These are phyloP conservation scores for Thecocarcelia acutangulata DNA, from an alignment of 2,888 invertebrate species.

Conservation along the genomic window DNA sequence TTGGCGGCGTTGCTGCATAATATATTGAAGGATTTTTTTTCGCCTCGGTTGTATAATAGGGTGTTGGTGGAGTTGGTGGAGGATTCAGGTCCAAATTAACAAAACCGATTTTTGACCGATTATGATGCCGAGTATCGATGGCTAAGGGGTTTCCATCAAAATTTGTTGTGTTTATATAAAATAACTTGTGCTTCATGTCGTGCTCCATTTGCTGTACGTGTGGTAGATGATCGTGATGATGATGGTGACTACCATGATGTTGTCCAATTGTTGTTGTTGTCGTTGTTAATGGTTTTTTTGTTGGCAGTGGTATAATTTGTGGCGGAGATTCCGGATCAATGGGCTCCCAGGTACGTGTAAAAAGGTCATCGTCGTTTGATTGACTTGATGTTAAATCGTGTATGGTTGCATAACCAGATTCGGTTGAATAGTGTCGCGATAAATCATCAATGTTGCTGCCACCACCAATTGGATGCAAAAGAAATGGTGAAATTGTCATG, in stretches of 20 bases:
- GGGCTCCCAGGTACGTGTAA: slow-evolving; percentile 75
- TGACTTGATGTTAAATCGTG: slow-evolving; percentile 77
- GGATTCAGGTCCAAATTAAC: slow-evolving; percentile 70
- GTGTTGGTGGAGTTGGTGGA: slow-evolving; percentile 72
- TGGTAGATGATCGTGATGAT: slow-evolving; percentile 63
- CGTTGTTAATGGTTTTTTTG: slow-evolving; percentile 68
- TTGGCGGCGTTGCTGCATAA: slow-evolving; percentile 73
- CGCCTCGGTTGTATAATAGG: slow-evolving; percentile 60
- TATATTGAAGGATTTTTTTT: slow-evolving; percentile 69
- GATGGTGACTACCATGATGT: slow-evolving; percentile 70
- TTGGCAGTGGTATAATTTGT: slow-evolving; percentile 70
- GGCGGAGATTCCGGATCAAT: slow-evolving; percentile 62
- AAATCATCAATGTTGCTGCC: slow-evolving; percentile 39
- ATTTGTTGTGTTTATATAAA: slow-evolving; percentile 73
- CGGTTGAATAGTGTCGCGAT: slow-evolving; percentile 72
- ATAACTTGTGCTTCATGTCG: slow-evolving; percentile 73
- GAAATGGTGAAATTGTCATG: slow-evolving; percentile 71
- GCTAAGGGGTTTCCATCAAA: slow-evolving; percentile 68
- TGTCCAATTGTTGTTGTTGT: slow-evolving; percentile 70
- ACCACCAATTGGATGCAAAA: slow-evolving; percentile 57
- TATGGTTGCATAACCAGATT: slow-evolving; percentile 77
- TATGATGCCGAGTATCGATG: slow-evolving; percentile 63
- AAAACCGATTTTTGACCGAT: slow-evolving; percentile 63
- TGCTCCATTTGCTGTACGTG: slow-evolving; percentile 68
- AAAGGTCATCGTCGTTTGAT: slow-evolving; percentile 75